Base-by-base conservation (phyloP, 2,888 invertebrate genomes). In the Chloroclystis v-ata region DNA sequence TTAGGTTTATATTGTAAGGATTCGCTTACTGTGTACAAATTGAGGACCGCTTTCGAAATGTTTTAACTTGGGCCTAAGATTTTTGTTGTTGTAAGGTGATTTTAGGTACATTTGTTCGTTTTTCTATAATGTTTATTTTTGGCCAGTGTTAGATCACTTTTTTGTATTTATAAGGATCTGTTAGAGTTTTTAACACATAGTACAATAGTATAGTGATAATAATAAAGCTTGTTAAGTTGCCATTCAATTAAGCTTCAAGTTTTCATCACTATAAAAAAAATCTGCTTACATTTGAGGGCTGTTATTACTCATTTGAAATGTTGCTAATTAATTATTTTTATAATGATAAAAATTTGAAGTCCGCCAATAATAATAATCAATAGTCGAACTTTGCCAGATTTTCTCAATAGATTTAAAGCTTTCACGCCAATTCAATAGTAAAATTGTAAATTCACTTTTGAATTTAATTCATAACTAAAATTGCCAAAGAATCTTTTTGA, bases 381-480 rank as follows among this genome's bases (percentile, higher is more conserved):
- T 80, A 78, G 75, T 74, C 60, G 60, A 73, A 75, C 61, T 75
- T 81, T 80, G 75, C 81, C 79, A 82, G 68, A 78, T 77, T 72
- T 69, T 78, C 72, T 82, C 78, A 82, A 82, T 84, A 84, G 79
- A 64, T 67, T 77, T 60, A 77, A 71, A 68, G 60, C 80, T 82
- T 82, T 78, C 62, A 77, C 56, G 78, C 77, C 75, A 78, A 73
- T 82, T 78, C 77, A 60, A 69, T 62, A 51, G 46, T 52, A 60
- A 68, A 80, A 86, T 85, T 87, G 85, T 82, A 83, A 87, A 85
- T 81, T 75, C 85, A 85, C 85, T 83, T 86, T 87, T 85, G 82
- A 85, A 83, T 81, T 43, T 43, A 49, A 51, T 53, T 53, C 54
- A 52, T 41, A 49, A 75, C 63, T 67, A 72, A 82, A 82, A 83